Percentiles rank a stretch among this genome's conserved stretches.
phyloP scores from a whole-genome alignment of 2,797 vertebrate genomes.

The Arrhamphus sclerolepis region DNA sequence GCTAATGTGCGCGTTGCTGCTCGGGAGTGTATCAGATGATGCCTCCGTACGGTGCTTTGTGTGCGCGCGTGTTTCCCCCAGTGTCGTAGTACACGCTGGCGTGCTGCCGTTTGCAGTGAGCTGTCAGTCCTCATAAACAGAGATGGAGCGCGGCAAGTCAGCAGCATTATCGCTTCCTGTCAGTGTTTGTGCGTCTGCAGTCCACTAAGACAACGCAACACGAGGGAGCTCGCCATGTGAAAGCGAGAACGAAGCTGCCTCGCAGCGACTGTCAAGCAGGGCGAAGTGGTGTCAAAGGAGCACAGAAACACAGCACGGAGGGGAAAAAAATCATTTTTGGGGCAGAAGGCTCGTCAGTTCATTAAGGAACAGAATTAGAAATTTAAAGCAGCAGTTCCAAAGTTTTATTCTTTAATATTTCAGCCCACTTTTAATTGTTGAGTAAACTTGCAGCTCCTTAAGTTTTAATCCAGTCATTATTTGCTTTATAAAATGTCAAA shows the following conservation, averaged over 20 bases:
- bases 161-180: conserved; percentile 58
- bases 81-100: conserved; percentile 10
- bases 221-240: neutral
- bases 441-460: too few species aligned
- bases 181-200: conserved; percentile 52
- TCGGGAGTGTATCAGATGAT: conserved; percentile 16
- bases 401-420: neutral
- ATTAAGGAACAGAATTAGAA: neutral
- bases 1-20: conserved; percentile 9
- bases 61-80: conserved; percentile 25
- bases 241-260: conserved; percentile 7
- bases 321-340: too few species aligned
- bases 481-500: too few species aligned
- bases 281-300: conserved; percentile 2
- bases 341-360: neutral
- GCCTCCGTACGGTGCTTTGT: conserved; percentile 18
- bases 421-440: neutral
- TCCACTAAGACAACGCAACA: conserved; percentile 41
- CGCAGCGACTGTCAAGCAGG: conserved; percentile 15
- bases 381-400: neutral
- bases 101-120: conserved; percentile 33
- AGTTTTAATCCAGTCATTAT: too few species aligned
- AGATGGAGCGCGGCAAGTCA: conserved; percentile 52
- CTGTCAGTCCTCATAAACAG: conserved; percentile 68
- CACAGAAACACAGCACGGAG: neutral